Evolutionary conservation across 2,888 invertebrate genomes (phyloP).

Genomic region (Yponomeuta malinellus): DNA sequence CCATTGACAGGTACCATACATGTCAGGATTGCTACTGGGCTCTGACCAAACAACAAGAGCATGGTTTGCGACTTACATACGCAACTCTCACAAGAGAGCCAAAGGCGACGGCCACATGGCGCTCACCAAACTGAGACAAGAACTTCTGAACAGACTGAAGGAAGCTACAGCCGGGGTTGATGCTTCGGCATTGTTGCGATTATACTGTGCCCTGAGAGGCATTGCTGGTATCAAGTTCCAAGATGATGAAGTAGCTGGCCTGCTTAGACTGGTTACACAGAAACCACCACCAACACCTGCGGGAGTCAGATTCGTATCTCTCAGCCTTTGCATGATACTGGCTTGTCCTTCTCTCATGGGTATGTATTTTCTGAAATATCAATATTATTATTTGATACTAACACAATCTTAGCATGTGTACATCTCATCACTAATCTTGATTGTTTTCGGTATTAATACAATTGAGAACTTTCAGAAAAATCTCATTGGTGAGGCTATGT

Average conservation of each 20-base stretch:
- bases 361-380: conserved; percentile 36
- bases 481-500: too few species aligned
- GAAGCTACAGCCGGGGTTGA: conserved; percentile 83
- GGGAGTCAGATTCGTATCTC: conserved; percentile 93
- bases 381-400: too few species aligned
- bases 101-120: conserved; percentile 86
- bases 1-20: conserved; percentile 80
- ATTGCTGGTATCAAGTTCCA: conserved; percentile 94
- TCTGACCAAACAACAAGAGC: conserved; percentile 92
- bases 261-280: conserved; percentile 90
- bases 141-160: conserved; percentile 83
- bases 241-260: conserved; percentile 91
- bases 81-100: conserved; percentile 87
- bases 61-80: conserved; percentile 95
- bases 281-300: conserved; percentile 93
- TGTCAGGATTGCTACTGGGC: conserved; percentile 92
- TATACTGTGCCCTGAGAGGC: conserved; percentile 94
- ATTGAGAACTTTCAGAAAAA: too few species aligned
- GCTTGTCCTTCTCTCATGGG: conserved; percentile 92
- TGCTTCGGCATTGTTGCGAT: conserved; percentile 90
- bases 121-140: conserved; percentile 81
- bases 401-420: too few species aligned
- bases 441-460: too few species aligned
- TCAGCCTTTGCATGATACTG: conserved; percentile 95
- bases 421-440: too few species aligned